Evolutionary conservation across 2,888 invertebrate genomes (phyloP).

Genomic region (Dasysyrphus albostriatus): DNA sequence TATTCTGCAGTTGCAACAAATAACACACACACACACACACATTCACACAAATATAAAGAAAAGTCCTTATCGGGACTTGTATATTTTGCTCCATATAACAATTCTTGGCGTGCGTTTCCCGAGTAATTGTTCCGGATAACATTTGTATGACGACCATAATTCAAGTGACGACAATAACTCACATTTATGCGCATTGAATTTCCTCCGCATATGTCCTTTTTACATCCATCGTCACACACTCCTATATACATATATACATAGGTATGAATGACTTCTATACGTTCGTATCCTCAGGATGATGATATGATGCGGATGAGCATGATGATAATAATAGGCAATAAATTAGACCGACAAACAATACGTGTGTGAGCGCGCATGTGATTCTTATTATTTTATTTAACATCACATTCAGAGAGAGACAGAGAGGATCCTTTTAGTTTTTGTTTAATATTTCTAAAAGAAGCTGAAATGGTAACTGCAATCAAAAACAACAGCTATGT

Average conservation of each 20-base stretch:
- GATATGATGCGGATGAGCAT: constrained; percentile 71
- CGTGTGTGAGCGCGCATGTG: constrained; percentile 49
- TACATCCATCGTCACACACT: constrained; percentile 46
- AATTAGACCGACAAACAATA: constrained; percentile 71
- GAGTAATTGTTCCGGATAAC: constrained; percentile 73
- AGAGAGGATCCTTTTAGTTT: constrained; percentile 9
- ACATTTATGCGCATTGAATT: constrained; percentile 75
- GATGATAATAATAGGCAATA: constrained; percentile 72
- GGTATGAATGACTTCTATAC: background rate
- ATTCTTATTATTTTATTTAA: constrained; percentile 46
- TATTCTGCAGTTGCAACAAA: constrained; percentile 45
- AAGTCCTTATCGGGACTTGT: constrained; percentile 39
- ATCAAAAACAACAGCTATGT: background rate
- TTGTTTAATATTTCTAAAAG: background rate
- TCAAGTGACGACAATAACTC: constrained; percentile 76
- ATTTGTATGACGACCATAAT: constrained; percentile 75
- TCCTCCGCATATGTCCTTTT: constrained; percentile 74
- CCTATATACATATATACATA: background rate
- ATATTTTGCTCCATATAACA: constrained; percentile 19
- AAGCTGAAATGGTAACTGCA: background rate
- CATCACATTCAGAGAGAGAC: background rate
- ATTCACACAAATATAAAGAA: background rate
- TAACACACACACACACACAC: constrained; percentile 7
- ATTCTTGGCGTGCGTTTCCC: constrained; percentile 73
- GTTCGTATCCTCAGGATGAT: constrained; percentile 56